Conservation (phyloP, 2,113 vertebrate genomes). For the Panthera uncia region DNA sequence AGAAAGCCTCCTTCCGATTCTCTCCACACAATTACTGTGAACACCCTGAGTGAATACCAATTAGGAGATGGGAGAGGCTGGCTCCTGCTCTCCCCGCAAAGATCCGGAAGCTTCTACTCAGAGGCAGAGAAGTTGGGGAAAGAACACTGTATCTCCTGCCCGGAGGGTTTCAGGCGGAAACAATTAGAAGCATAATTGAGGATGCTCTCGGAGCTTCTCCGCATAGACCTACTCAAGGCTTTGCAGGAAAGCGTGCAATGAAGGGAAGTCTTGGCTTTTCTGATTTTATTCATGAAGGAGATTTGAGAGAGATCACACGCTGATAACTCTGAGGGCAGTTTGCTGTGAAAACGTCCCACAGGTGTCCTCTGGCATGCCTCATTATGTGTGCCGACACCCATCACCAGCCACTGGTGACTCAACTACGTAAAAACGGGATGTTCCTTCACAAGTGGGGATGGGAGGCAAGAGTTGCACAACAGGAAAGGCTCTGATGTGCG, state of each 20-base stretch:
- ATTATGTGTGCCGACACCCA: too few relatives aligned
- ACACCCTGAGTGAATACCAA: constrained; percentile 78
- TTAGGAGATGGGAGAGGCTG: constrained; percentile 27
- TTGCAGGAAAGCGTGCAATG: constrained; percentile 30
- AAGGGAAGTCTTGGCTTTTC: neutral
- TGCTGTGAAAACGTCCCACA: neutral
- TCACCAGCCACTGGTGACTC: neutral
- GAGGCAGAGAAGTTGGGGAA: neutral
- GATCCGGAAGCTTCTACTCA: neutral
- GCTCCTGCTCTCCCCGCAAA: constrained; percentile 71
- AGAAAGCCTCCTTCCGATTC: constrained; percentile 79
- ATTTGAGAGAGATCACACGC: constrained; percentile 25
- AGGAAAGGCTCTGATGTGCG: neutral
- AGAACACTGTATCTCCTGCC: constrained; percentile 24
- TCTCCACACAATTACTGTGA: constrained; percentile 78
- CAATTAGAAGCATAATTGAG: constrained; percentile 78
- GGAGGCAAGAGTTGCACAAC: neutral
- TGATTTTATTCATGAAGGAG: neutral
- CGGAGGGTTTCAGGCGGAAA: constrained; percentile 63
- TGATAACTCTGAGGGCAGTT: neutral
- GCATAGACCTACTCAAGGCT: neutral
- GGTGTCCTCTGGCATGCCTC: neutral
- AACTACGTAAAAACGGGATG: too few relatives aligned
- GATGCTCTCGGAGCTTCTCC: constrained; percentile 58
- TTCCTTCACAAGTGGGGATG: neutral